Evolutionary conservation across 1,140 invertebrate genomes (phyloP).

Genomic region (Drosophila asahinai): DNA sequence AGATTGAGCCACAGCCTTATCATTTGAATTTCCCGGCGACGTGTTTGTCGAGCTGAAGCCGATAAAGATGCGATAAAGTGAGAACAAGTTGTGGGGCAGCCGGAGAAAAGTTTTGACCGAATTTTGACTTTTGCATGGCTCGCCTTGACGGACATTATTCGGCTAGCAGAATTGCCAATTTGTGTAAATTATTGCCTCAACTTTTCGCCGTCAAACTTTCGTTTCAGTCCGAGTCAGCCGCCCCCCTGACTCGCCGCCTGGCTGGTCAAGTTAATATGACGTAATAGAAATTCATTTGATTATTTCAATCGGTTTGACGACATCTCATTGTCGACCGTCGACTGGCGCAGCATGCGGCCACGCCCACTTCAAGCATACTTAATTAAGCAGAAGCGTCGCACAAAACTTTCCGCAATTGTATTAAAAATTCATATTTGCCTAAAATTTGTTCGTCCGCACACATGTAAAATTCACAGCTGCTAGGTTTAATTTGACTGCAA

Average conservation of each 20-base stretch:
- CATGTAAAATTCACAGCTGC: conserved; percentile 79
- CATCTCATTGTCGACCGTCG: not conserved
- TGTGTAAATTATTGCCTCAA: conserved; percentile 82
- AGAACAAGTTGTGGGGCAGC: conserved; percentile 66
- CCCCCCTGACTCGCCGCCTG: not conserved
- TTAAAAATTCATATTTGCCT: conserved; percentile 83
- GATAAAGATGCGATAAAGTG: conserved; percentile 83
- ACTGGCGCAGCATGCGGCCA: not conserved
- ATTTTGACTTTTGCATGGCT: conserved; percentile 68
- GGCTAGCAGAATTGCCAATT: conserved; percentile 74
- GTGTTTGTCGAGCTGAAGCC: conserved; percentile 72
- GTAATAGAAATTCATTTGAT: conserved; percentile 65
- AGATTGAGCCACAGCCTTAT: conserved; percentile 58
- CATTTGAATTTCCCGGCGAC: conserved; percentile 76
- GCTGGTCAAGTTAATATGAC: conserved; percentile 61
- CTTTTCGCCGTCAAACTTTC: conserved; percentile 60
- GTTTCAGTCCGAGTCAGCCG: not conserved
- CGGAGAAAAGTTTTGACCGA: conserved; percentile 75
- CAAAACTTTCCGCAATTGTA: conserved; percentile 68
- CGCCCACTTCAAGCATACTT: conserved; percentile 60
- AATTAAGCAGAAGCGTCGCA: conserved; percentile 72
- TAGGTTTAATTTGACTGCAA: conserved; percentile 82
- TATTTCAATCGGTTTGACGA: conserved; percentile 49
- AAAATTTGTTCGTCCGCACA: conserved; percentile 68
- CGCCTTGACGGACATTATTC: conserved; percentile 67